Evolutionary conservation across 1,140 invertebrate genomes (phyloP).

Genomic region (Drosophila orosa): DNA sequence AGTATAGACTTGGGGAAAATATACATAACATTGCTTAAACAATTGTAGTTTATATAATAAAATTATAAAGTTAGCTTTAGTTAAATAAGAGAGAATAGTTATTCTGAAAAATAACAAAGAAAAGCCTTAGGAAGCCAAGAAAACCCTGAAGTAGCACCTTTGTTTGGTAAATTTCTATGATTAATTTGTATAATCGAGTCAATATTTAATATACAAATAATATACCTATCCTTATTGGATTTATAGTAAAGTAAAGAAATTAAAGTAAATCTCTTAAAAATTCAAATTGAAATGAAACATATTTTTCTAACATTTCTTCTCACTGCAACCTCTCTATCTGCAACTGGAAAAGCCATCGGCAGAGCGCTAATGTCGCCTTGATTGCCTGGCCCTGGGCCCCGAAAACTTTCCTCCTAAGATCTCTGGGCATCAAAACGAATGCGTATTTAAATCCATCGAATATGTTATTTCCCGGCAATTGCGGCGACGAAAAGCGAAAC

Average conservation of each 20-base stretch:
- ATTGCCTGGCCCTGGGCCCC: conserved; percentile 58
- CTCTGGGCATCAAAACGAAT: conserved; percentile 50
- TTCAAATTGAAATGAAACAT: neutral
- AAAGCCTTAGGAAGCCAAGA: neutral
- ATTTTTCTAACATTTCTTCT: neutral
- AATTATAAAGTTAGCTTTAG: neutral
- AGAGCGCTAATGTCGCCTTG: conserved; percentile 71
- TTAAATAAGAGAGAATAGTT: no score
- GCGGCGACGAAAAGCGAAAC: conserved; percentile 52
- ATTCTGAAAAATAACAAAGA: neutral
- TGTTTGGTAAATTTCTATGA: neutral
- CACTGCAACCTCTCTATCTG: conserved; percentile 14
- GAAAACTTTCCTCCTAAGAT: conserved; percentile 53
- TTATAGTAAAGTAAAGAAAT: neutral
- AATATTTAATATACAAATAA: neutral
- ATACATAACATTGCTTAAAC: neutral
- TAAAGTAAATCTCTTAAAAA: neutral
- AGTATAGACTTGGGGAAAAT: neutral
- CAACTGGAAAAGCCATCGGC: conserved; percentile 19
- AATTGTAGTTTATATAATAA: neutral
- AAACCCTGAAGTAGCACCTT: neutral
- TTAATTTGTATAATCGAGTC: neutral
- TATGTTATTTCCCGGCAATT: conserved; percentile 34
- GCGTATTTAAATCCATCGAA: conserved; percentile 72
- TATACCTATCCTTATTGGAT: neutral